Evolutionary conservation across 2,888 invertebrate species (phyloP).

Genomic region (Miltochrista miniata): DNA sequence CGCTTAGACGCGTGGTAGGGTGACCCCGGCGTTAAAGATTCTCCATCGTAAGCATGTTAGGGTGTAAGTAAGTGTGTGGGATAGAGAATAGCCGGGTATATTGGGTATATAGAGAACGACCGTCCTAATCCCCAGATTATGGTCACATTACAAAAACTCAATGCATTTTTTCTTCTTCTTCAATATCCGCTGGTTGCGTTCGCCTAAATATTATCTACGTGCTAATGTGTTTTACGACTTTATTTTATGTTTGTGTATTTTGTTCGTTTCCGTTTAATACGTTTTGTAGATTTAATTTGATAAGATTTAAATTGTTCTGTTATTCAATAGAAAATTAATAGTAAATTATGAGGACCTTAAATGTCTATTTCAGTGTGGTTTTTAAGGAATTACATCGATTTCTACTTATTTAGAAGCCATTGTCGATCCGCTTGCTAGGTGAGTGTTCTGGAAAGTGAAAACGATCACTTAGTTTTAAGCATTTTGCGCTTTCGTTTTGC

Average conservation of each 20-base stretch:
- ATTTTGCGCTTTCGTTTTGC: no score
- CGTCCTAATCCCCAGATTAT: constrained; percentile 69
- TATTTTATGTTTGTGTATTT: no score
- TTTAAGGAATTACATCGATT: no score
- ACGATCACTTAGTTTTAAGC: no score
- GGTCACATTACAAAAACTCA: constrained; percentile 77
- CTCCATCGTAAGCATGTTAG: constrained; percentile 50
- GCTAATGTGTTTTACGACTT: constrained; percentile 75
- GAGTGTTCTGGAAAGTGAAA: no score
- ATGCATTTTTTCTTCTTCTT: constrained; percentile 73
- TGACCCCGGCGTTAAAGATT: constrained; percentile 46
- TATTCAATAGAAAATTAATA: no score
- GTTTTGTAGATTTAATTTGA: neutral
- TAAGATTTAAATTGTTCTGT: neutral
- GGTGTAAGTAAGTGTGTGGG: constrained; percentile 49
- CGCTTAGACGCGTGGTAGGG: constrained; percentile 24
- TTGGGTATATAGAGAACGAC: constrained; percentile 48
- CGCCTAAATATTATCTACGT: constrained; percentile 66
- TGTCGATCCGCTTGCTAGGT: no score
- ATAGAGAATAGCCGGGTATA: constrained; percentile 56
- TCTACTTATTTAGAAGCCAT: no score
- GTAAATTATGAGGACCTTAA: no score
- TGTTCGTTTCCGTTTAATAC: no score
- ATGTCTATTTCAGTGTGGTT: no score
- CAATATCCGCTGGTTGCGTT: constrained; percentile 54